phyloP scores from a whole-genome alignment of 2,888 invertebrate genomes.

The Rhagonycha fulva region DNA sequence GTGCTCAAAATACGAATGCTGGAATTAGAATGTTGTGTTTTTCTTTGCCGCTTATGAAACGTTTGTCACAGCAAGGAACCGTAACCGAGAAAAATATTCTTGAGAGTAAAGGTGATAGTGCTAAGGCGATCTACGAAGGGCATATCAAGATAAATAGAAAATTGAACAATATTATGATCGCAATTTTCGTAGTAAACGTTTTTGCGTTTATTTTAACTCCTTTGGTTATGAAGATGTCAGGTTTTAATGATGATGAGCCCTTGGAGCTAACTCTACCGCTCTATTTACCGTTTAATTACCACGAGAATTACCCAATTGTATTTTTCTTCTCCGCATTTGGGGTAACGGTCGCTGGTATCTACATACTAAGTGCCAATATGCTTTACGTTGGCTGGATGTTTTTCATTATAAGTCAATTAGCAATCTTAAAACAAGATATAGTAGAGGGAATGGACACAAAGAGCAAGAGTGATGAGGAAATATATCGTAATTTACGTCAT shows the following conservation, averaged over 20 bases:
- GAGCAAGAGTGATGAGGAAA: not conserved
- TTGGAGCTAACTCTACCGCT: not conserved
- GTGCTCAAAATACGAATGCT: not conserved
- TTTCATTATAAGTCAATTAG: not conserved
- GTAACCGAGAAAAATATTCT: not conserved
- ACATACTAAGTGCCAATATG: not conserved
- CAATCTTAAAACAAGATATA: not conserved
- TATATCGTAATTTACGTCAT: not conserved
- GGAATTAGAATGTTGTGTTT: not conserved
- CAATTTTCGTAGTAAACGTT: no score
- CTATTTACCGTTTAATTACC: not conserved
- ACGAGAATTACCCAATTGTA: no score
- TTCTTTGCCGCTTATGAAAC: not conserved
- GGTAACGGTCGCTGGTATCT: no score
- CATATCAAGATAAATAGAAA: not conserved
- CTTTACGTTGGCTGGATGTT: not conserved
- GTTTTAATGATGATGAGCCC: not conserved
- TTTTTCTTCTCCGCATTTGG: no score
- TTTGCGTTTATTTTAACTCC: no score
- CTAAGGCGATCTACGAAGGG: not conserved
- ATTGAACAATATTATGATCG: no score
- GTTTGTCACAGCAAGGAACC: not conserved
- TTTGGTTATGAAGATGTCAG: not conserved
- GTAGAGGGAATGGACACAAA: not conserved
- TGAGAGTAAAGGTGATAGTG: not conserved